Percentiles rank a stretch among this genome's conserved stretches.
These are phyloP conservation scores for Spodoptera littoralis DNA, from an alignment of 2,888 invertebrate genomes.

Conservation along the genomic window DNA sequence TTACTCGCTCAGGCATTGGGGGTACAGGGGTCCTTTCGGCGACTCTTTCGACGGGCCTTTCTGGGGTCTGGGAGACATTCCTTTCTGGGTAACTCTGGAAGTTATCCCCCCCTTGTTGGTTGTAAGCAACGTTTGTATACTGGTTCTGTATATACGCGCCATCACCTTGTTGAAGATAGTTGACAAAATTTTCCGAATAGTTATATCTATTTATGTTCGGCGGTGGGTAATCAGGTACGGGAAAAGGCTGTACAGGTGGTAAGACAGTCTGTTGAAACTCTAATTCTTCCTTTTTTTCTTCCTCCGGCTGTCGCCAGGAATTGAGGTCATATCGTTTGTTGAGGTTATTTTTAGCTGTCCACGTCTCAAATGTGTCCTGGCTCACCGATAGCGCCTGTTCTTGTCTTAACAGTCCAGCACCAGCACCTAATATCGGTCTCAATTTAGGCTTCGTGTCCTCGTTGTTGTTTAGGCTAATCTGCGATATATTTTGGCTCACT, in stretches of 20 bases:
- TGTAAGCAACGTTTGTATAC: conserved; percentile 67
- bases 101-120: conserved; percentile 71
- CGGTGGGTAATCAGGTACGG: conserved; percentile 74
- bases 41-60: conserved; percentile 47
- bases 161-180: conserved; percentile 82
- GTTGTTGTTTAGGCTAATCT: conserved; percentile 75
- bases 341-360: conserved; percentile 74
- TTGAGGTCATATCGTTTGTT: conserved; percentile 82
- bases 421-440: conserved; percentile 82
- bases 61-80: conserved; percentile 33
- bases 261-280: conserved; percentile 76
- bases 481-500: conserved; percentile 74
- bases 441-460: conserved; percentile 80
- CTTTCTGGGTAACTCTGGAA: conserved; percentile 62
- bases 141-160: conserved; percentile 81
- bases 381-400: conserved; percentile 68
- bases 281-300: conserved; percentile 73
- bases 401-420: conserved; percentile 76
- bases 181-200: conserved; percentile 69
- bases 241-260: conserved; percentile 64
- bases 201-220: conserved; percentile 66
- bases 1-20: conserved; percentile 70
- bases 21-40: conserved; percentile 37
- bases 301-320: conserved; percentile 80
- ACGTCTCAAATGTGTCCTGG: conserved; percentile 77